These are phyloP conservation scores for Patella caerulea DNA, from an alignment of 2,888 invertebrate genomes.

Conservation along the genomic window DNA sequence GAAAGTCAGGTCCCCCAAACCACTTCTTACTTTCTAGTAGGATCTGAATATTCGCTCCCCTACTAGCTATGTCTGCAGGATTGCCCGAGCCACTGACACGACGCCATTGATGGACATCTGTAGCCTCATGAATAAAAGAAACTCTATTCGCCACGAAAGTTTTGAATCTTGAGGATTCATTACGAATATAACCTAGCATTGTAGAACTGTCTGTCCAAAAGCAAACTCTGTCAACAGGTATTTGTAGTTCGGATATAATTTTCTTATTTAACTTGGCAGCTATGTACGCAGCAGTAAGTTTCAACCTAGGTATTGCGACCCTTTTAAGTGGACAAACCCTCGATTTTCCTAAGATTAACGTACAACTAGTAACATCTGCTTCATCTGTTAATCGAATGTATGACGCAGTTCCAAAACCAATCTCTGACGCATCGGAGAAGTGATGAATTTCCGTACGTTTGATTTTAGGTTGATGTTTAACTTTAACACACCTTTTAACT, in stretches of 20 bases:
- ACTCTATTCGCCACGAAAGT: slow-evolving; percentile 32
- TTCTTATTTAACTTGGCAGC: slow-evolving; percentile 25
- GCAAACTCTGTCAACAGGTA: slow-evolving; percentile 19
- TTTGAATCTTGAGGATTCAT: slow-evolving; percentile 23
- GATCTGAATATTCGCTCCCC: slow-evolving; percentile 16
- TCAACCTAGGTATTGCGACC: slow-evolving; percentile 24
- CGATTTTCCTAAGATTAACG: slow-evolving; percentile 29
- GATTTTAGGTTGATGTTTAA: slow-evolving; percentile 14
- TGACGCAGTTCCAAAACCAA: slow-evolving; percentile 32
- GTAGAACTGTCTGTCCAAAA: slow-evolving; percentile 36
- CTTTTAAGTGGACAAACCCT: slow-evolving; percentile 32
- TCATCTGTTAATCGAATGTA: slow-evolving; percentile 28
- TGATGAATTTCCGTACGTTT: slow-evolving; percentile 31
- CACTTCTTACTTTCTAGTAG: not conserved
- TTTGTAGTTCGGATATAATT: slow-evolving; percentile 26
- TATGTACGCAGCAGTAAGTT: slow-evolving; percentile 26
- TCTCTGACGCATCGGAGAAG: slow-evolving; percentile 35
- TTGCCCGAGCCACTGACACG: slow-evolving; percentile 26
- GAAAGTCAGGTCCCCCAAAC: slow-evolving; percentile 12
- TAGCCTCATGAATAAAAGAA: slow-evolving; percentile 14
- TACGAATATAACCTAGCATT: slow-evolving; percentile 30
- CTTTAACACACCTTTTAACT: slow-evolving; percentile 33
- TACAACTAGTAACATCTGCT: slow-evolving; percentile 12
- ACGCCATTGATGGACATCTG: slow-evolving; percentile 16
- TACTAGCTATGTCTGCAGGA: slow-evolving; percentile 28